Evolutionary conservation across 2,888 invertebrate species (phyloP).

Genomic region (Podotricha telesiphe): DNA sequence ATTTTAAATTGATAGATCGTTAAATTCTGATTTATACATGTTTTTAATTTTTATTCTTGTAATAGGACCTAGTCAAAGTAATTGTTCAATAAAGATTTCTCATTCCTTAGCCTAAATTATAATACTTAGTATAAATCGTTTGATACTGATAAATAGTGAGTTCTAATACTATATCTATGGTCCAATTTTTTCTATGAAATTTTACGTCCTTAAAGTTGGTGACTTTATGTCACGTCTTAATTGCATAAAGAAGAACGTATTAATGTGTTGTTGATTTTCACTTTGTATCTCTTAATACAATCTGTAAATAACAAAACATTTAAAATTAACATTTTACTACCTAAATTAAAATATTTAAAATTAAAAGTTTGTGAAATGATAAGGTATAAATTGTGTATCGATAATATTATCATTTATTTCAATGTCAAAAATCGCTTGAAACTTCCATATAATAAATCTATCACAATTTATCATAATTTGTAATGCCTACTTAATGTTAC

Average conservation of each 20-base stretch:
- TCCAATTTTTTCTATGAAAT: neutral
- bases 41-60: too few relatives aligned
- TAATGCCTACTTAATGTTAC: conserved; percentile 18
- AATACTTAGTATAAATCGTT: too few relatives aligned
- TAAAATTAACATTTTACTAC: neutral
- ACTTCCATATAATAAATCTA: conserved; percentile 22
- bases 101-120: too few relatives aligned
- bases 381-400: neutral
- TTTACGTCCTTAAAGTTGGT: too few relatives aligned
- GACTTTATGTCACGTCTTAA: too few relatives aligned
- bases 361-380: neutral
- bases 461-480: conserved; percentile 27
- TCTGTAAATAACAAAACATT: neutral
- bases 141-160: too few relatives aligned
- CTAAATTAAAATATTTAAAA: neutral
- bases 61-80: too few relatives aligned
- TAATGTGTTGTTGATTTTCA: neutral
- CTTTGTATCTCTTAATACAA: neutral
- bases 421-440: neutral
- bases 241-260: too few relatives aligned
- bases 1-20: too few relatives aligned
- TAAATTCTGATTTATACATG: too few relatives aligned
- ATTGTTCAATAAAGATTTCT: too few relatives aligned
- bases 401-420: neutral
- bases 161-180: neutral